phyloP scores from a whole-genome alignment of 2,113 vertebrate genomes.

The Arenaria interpres region DNA sequence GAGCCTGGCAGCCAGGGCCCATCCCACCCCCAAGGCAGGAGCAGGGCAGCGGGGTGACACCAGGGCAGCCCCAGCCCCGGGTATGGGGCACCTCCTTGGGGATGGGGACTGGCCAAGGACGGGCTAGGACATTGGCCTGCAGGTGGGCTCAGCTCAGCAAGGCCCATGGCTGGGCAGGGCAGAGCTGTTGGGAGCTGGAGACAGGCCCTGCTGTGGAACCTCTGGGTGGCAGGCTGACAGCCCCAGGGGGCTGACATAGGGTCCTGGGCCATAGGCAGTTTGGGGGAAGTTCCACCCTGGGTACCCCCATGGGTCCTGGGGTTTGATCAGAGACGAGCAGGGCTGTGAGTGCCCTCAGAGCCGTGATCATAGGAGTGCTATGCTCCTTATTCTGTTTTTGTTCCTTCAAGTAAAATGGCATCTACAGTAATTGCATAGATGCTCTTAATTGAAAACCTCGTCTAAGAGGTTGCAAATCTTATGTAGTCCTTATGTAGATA shows the following conservation, averaged over 20 bases:
- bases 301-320: rapidly evolving
- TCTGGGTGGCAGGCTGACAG: not conserved
- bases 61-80: not conserved
- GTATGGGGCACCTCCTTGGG: not conserved
- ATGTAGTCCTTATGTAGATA: not conserved
- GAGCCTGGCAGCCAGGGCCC: no score
- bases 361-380: not conserved
- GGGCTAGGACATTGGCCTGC: not conserved
- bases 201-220: rapidly evolving
- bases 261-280: no score
- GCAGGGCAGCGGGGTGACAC: not conserved
- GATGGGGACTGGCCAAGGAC: not conserved
- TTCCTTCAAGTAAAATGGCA: not conserved
- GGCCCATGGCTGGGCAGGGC: not conserved
- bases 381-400: not conserved
- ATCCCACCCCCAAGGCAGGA: no score
- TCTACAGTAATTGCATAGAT: not conserved
- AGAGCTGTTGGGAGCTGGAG: not conserved
- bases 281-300: not conserved
- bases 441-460: not conserved
- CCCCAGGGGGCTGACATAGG: not conserved
- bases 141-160: rapidly evolving
- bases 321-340: not conserved
- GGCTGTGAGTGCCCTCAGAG: not conserved
- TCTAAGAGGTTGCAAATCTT: not conserved